A percentile compares a stretch with the other conserved stretches of the same genome.
Conservation (phyloP, 2,797 vertebrate species). For the Bucorvus abyssinicus region DNA sequence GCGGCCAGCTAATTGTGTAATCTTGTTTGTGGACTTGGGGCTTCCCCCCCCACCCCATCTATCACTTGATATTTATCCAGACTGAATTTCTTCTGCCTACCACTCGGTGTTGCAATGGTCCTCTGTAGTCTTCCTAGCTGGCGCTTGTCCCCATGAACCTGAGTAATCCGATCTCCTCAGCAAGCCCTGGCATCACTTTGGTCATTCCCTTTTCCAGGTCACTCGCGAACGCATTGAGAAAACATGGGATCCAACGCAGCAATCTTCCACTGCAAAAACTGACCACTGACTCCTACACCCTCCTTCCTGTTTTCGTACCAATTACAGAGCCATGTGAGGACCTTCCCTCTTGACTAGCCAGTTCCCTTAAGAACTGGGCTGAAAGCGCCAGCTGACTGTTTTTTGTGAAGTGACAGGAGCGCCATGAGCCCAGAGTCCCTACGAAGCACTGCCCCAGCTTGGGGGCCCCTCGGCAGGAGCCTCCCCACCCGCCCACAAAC, state of each 20-base stretch:
- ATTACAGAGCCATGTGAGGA: neutral
- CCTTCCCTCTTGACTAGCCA: neutral
- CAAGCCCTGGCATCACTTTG: neutral
- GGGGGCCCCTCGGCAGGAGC: neutral
- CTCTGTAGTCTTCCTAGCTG: slow-evolving; percentile 16
- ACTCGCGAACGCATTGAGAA: neutral
- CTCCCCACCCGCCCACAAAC: neutral
- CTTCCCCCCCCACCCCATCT: neutral
- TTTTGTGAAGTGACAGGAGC: neutral
- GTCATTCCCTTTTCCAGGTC: slow-evolving; percentile 40
- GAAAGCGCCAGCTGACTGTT: neutral
- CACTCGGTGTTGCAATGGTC: neutral
- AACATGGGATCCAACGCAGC: neutral
- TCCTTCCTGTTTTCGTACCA: slow-evolving; percentile 51
- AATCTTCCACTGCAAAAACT: neutral
- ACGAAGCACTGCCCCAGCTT: neutral
- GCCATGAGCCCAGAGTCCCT: neutral
- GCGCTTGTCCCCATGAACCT: neutral
- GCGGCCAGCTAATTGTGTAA: neutral
- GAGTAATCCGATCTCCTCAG: slow-evolving; percentile 21
- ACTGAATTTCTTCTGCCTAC: slow-evolving; percentile 16
- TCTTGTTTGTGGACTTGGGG: neutral
- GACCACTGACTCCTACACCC: slow-evolving; percentile 1
- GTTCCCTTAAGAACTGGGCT: neutral
- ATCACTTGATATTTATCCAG: slow-evolving; percentile 19